Base-by-base conservation (phyloP, 2,888 invertebrate species). In the Drosophila kambysellisi region DNA sequence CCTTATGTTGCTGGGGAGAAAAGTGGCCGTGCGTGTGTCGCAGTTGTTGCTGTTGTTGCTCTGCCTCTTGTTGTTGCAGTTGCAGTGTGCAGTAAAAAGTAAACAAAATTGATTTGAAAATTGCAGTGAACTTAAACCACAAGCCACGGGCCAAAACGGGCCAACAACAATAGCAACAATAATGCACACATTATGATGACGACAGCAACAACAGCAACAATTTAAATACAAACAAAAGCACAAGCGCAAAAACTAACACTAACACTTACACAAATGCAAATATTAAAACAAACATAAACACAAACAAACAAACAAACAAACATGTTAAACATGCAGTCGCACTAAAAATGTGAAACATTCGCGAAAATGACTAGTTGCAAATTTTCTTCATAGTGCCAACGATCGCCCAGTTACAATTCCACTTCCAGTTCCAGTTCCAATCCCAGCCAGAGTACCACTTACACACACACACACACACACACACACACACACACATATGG, bases 71-170 rank as follows among this genome's bases (percentile, higher is more conserved):
- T 53, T 67, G 66, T 43, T 70, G 80, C 30, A 8, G n/a, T 50
- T 17, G 25, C 25, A 25, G 9, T 64, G 60, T 70, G 50, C 84
- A 85, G 2, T 83, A 77, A 83, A 89, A 84, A 88, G 83, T 78
- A 88, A 89, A 91, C 89, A 91, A 91, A 91, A 90, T 89, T 91
- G 92, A 91, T 91, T 91, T 91, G 90, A 88, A 89, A 88, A 90
- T 91, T 90, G 81, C 84, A 70, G 69, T 65, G 73, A 81, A 70
- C 75, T 70, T 61, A 72, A 81, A 68, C 69, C 77, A 70, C 71
- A 67, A 79, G 61, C 68, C 58, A 63, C 39, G 60, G 33, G 53
- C 57, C 35, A 59, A 69, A 61, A 25, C 51, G 56, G 39, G 39
- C 20, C 63, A 58, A 59, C 41, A 67, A 58, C 65, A 74, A 67